Conservation (phyloP, 2,888 invertebrate species). For the Caenorhabditis parvicauda region DNA sequence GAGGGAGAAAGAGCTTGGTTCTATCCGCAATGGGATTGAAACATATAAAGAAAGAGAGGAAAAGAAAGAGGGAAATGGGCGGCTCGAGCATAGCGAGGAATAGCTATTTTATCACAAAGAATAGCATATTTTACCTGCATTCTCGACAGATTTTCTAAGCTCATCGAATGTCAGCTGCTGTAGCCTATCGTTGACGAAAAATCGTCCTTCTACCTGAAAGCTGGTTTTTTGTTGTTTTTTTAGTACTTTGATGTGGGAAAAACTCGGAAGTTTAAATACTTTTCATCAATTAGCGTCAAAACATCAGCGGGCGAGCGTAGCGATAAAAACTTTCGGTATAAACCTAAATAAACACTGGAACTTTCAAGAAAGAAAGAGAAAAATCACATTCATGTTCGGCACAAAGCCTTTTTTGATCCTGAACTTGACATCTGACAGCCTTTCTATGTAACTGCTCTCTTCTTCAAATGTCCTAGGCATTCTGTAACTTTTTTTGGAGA, state of each 20-base stretch:
- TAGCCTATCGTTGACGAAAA: constrained; percentile 87
- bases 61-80: too few species aligned
- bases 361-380: not conserved
- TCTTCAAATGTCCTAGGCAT: constrained; percentile 75
- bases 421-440: constrained; percentile 81
- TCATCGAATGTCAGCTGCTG: constrained; percentile 97
- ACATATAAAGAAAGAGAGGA: too few species aligned
- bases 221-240: not conserved
- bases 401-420: constrained; percentile 96
- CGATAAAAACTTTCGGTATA: too few species aligned
- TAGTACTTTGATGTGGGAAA: not conserved
- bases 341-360: too few species aligned
- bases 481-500: constrained; percentile 8
- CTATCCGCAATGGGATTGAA: too few species aligned
- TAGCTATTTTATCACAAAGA: too few species aligned
- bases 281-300: too few species aligned
- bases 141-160: constrained; percentile 72
- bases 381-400: constrained; percentile 86
- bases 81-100: too few species aligned
- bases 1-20: not conserved
- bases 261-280: not conserved
- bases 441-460: constrained; percentile 87
- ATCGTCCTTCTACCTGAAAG: constrained; percentile 84
- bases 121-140: not conserved
- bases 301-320: too few species aligned